Conservation (phyloP, 1,140 invertebrate species). For the Cheumatopsyche charites region DNA sequence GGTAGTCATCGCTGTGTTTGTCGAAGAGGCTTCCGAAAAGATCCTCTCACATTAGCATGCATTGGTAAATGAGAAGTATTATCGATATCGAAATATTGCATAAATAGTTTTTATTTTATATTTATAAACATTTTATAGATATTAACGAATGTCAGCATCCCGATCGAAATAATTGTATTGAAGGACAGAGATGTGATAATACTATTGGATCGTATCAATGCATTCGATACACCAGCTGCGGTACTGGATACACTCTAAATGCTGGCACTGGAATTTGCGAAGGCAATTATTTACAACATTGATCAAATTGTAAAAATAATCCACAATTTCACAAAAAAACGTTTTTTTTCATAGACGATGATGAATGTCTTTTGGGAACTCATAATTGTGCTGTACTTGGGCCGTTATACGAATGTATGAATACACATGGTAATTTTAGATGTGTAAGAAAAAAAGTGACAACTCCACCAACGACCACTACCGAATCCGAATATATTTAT, state of each 20-base stretch:
- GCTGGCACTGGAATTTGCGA: constrained; percentile 84
- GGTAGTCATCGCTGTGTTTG: constrained; percentile 83
- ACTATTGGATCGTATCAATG: constrained; percentile 87
- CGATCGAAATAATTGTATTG: constrained; percentile 62
- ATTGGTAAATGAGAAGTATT: too few relatives aligned
- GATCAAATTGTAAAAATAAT: constrained; percentile 4
- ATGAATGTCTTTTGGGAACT: constrained; percentile 81
- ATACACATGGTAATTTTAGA: constrained; percentile 79
- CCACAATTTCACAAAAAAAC: too few relatives aligned
- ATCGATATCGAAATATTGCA: too few relatives aligned
- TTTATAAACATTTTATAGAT: too few relatives aligned
- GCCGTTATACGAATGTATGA: constrained; percentile 75
- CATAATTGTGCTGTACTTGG: constrained; percentile 74
- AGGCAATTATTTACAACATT: constrained; percentile 68
- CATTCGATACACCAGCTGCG: constrained; percentile 82
- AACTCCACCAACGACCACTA: constrained; percentile 47
- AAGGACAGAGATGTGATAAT: constrained; percentile 86
- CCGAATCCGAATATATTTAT: constrained; percentile 41
- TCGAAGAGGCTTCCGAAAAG: constrained; percentile 72
- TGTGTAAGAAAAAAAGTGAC: constrained; percentile 67
- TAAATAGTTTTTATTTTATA: too few relatives aligned
- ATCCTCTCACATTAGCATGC: constrained; percentile 71
- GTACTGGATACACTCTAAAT: constrained; percentile 95
- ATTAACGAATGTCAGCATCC: constrained; percentile 68
- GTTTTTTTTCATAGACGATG: too few relatives aligned